phyloP scores from a whole-genome alignment of 2,797 vertebrate species.

The Melanotaenia pygmaea region DNA sequence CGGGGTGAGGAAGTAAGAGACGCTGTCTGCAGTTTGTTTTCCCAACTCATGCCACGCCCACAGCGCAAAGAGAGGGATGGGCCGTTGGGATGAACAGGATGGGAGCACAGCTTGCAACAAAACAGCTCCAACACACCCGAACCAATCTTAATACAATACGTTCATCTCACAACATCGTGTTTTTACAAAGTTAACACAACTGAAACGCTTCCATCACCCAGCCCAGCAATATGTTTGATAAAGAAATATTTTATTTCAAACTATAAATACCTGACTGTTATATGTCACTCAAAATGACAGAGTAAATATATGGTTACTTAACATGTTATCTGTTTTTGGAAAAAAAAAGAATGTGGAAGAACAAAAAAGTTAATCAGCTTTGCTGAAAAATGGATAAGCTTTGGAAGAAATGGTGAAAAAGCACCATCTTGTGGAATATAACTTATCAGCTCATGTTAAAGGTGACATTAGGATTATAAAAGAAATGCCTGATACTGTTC shows the following conservation, averaged over 20 bases:
- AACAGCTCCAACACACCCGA: constrained; percentile 30
- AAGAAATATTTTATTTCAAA: background rate
- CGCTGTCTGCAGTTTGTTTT: constrained; percentile 83
- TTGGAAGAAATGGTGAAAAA: constrained; percentile 21
- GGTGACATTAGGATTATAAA: background rate
- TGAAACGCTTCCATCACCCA: background rate
- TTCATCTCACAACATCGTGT: background rate
- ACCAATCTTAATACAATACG: background rate
- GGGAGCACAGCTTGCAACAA: constrained; percentile 28
- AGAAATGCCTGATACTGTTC: background rate
- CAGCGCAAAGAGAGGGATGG: constrained; percentile 72
- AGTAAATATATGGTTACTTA: background rate
- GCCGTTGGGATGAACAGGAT: constrained; percentile 70
- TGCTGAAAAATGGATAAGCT: too few species aligned
- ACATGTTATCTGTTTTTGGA: too few species aligned
- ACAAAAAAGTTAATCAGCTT: background rate
- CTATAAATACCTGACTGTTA: too few species aligned
- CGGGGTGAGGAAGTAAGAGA: constrained; percentile 74
- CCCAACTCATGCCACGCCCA: constrained; percentile 83
- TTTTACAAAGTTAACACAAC: background rate
- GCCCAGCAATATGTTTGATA: background rate
- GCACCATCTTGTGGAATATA: constrained; percentile 69
- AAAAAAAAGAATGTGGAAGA: background rate
- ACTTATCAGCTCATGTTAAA: background rate
- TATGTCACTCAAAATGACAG: background rate